Percentiles rank a stretch among this genome's conserved stretches.
phyloP scores from a whole-genome alignment of 1,140 invertebrate genomes.

The Drosophila asahinai region DNA sequence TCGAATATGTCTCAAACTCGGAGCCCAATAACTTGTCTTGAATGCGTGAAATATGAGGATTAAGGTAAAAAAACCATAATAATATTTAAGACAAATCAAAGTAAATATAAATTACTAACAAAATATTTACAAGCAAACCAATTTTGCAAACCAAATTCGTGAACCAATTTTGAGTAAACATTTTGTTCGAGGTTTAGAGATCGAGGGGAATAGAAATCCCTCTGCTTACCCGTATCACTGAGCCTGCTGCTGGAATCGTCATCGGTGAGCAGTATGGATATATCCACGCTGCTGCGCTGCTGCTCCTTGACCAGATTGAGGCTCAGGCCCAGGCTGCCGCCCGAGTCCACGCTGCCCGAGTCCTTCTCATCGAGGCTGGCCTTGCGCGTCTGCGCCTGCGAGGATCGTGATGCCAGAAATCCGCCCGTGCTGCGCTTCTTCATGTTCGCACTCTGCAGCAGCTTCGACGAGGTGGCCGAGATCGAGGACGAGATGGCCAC shows the following conservation, averaged over 20 bases:
- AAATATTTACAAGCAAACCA: background rate
- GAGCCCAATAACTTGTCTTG: too few species aligned
- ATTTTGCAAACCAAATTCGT: too few species aligned
- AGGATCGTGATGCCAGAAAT: constrained; percentile 36
- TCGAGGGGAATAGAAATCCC: too few species aligned
- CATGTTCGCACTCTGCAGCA: constrained; percentile 17
- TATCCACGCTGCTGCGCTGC: constrained; percentile 79
- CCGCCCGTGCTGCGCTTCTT: constrained; percentile 58
- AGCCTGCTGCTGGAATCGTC: constrained; percentile 79
- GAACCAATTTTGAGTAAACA: too few species aligned
- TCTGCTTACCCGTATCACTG: constrained; percentile 76
- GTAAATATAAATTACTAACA: background rate
- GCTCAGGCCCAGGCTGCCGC: constrained; percentile 50
- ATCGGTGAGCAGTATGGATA: constrained; percentile 77
- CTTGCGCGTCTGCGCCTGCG: constrained; percentile 58
- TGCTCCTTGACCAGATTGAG: constrained; percentile 59
- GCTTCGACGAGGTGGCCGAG: constrained; percentile 22
- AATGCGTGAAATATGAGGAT: too few species aligned
- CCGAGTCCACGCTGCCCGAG: constrained; percentile 68
- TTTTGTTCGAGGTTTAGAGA: too few species aligned
- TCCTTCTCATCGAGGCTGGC: constrained; percentile 81
- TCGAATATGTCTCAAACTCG: too few species aligned
- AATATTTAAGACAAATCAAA: too few species aligned
- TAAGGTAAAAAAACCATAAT: too few species aligned
- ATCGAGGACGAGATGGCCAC: constrained; percentile 26